Evolutionary conservation across 2,113 vertebrate species (phyloP).

Genomic region (Dasyornis broadbenti): DNA sequence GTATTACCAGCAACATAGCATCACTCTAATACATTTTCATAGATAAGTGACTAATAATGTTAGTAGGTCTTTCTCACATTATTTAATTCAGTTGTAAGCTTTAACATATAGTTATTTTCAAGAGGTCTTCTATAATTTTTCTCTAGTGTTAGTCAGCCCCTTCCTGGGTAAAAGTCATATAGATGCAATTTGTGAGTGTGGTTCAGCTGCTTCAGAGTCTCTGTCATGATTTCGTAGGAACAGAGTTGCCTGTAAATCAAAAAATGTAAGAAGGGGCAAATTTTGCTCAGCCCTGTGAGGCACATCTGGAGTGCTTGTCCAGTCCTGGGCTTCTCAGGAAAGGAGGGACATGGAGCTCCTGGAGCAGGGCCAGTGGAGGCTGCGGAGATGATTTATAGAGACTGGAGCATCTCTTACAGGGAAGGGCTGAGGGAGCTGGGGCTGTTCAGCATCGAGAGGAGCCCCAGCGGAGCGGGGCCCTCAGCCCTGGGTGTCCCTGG

Average conservation of each 20-base stretch:
- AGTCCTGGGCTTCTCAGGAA: not conserved
- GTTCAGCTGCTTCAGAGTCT: not conserved
- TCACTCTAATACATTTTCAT: not conserved
- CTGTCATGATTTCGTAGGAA: not conserved
- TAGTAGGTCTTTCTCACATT: not conserved
- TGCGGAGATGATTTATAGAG: not conserved
- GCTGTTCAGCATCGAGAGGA: not conserved
- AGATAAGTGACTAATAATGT: not conserved
- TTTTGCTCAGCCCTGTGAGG: not conserved
- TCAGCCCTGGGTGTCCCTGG: too few relatives aligned
- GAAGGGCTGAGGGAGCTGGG: not conserved
- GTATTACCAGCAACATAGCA: not conserved
- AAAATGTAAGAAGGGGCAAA: constrained; percentile 12
- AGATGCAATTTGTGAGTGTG: not conserved
- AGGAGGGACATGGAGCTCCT: not conserved
- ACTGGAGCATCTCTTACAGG: not conserved
- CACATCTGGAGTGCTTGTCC: not conserved
- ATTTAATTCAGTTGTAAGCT: not conserved
- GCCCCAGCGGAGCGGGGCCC: not conserved
- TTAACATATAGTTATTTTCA: not conserved
- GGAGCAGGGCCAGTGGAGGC: rapidly evolving
- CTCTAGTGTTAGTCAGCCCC: not conserved
- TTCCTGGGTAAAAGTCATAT: not conserved
- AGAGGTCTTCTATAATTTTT: not conserved
- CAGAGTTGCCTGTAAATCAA: constrained; percentile 4